Evolutionary conservation across 2,888 invertebrate species (phyloP), one percentile per base, ranked within the genome.

Genomic region (Fissipunctia ypsillon): DNA sequence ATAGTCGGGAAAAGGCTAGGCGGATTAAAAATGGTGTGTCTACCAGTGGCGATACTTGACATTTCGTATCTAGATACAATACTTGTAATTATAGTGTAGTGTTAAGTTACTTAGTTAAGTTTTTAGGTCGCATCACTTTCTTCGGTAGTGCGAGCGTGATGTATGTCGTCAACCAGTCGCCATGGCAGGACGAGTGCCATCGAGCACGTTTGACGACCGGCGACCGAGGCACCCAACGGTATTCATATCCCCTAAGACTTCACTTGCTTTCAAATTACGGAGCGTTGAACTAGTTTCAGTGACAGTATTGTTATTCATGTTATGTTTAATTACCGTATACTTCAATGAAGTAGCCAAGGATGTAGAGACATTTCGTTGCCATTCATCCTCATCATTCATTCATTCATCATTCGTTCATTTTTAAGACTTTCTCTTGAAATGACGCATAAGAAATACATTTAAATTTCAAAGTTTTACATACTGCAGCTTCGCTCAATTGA

Each of bases 91-190:
- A 28, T 22, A 10, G 22, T 16, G 4, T 31, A 54, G 35, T 35
- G 25, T n/a, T n/a, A 43, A 43, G 35, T 35, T n/a, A 54, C 45
- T n/a, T n/a, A n/a, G n/a, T n/a, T n/a, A 14, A 14, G 61, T 73
- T 71, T 83, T 66, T 57, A 63, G 84, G 84, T 81, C 75, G 35
- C 19, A 19, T 2, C 22, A 84, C 81, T 81, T 81, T 84, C 81
- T 68, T 80, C 38, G 60, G n/a, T 3, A 41, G 19, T 54, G 75
- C 56, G 73, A 22, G 52, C 84, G 75, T 75, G 76, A 69, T 38
- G 60, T 54, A 6, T 71, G 25, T 25, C 56, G 69, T 73, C 16
- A 77, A 43, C 16, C 16, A 31, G 28, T 25, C 25, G 31, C 28
- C 16, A 28, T 41, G 57, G 0, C 72, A 70, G 80, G 64, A 71